These are phyloP conservation scores for Macrobrachium rosenbergii DNA, from an alignment of 1,140 invertebrate species.

Conservation along the genomic window DNA sequence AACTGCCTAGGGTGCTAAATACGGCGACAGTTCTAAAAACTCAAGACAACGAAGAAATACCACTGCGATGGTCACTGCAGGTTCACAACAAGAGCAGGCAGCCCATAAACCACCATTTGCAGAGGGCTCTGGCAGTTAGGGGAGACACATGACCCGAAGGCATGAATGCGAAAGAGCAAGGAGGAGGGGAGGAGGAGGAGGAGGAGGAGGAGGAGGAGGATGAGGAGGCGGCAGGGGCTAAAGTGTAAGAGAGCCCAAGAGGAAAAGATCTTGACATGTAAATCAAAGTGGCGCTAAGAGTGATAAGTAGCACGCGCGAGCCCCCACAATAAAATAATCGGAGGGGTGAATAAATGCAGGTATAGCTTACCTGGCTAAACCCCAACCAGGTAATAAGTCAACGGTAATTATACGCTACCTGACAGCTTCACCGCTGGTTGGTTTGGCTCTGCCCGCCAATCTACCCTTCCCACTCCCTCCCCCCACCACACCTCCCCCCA, in stretches of 20 bases:
- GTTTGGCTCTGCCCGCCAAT: slow-evolving; percentile 24
- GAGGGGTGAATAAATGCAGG: slow-evolving; percentile 25
- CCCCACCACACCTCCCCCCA: not conserved
- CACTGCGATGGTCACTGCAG: too few relatives aligned
- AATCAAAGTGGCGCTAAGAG: not conserved
- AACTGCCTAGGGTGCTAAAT: too few relatives aligned
- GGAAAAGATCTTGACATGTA: too few relatives aligned
- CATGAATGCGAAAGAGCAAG: too few relatives aligned
- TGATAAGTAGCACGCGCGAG: not conserved
- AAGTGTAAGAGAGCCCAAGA: too few relatives aligned
- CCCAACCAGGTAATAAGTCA: slow-evolving; percentile 47
- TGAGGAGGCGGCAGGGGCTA: too few relatives aligned
- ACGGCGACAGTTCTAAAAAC: not conserved
- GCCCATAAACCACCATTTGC: too few relatives aligned
- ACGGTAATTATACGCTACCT: slow-evolving; percentile 45
- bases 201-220: too few relatives aligned
- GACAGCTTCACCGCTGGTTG: slow-evolving; percentile 42
- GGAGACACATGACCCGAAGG: too few relatives aligned
- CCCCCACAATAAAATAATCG: slow-evolving; percentile 8
- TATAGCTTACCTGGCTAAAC: slow-evolving; percentile 45
- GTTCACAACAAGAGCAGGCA: too few relatives aligned
- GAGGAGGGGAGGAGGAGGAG: too few relatives aligned
- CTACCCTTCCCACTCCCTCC: not conserved
- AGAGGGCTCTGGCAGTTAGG: too few relatives aligned
- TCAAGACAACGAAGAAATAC: not conserved